Evolutionary conservation across 2,888 invertebrate species (phyloP).

Genomic region (Drosophila siamana): DNA sequence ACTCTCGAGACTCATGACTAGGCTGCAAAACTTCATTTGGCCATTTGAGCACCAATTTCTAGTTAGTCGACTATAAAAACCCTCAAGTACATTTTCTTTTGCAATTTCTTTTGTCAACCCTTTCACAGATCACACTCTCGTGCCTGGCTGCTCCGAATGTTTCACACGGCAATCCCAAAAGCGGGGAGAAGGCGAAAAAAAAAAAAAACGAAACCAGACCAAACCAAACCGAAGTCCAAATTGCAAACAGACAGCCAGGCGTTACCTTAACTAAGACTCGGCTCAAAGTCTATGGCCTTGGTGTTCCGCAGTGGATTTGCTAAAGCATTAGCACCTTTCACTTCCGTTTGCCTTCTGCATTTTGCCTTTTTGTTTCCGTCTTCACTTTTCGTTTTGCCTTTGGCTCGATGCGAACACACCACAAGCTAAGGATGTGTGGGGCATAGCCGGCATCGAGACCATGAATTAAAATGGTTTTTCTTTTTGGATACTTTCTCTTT

Average conservation of each 20-base stretch:
- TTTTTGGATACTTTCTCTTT: neutral
- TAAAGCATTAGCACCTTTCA: constrained; percentile 56
- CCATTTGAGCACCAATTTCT: constrained; percentile 40
- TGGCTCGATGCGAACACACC: neutral
- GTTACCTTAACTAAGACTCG: constrained; percentile 62
- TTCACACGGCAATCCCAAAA: constrained; percentile 25
- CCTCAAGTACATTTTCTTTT: constrained; percentile 8
- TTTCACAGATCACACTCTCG: constrained; percentile 27
- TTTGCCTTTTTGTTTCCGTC: constrained; percentile 5
- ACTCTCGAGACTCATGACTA: no score
- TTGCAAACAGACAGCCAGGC: constrained; percentile 38
- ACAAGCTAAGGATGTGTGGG: neutral
- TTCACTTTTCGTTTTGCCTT: neutral
- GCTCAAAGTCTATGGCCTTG: constrained; percentile 57
- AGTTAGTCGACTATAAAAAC: constrained; percentile 10
- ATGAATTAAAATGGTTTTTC: neutral
- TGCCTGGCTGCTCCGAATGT: constrained; percentile 13
- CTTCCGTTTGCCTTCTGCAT: constrained; percentile 25
- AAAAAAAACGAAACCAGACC: constrained; percentile 1
- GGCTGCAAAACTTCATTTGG: constrained; percentile 39
- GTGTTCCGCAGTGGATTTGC: constrained; percentile 43
- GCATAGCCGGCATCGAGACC: neutral
- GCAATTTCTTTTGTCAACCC: constrained; percentile 24
- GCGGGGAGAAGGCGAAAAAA: no score
- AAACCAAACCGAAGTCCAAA: constrained; percentile 22